Conservation (phyloP, 2,888 invertebrate species). For the Autographa pulchrina region DNA sequence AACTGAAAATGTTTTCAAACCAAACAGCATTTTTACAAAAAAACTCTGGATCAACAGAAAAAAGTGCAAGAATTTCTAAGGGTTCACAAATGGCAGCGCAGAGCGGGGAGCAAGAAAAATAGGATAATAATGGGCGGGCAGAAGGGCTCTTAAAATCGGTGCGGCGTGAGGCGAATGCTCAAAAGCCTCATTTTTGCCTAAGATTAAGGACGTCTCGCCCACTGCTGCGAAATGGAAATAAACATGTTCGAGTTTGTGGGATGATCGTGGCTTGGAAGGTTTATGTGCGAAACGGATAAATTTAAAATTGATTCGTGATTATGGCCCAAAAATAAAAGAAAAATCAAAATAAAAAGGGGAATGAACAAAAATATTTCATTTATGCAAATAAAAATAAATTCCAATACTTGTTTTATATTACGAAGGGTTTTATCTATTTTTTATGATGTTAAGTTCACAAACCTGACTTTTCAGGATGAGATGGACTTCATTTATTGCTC, state of each 20-base stretch:
- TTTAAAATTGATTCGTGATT: background rate
- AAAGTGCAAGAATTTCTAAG: constrained; percentile 47
- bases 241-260: constrained; percentile 50
- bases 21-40: constrained; percentile 37
- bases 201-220: constrained; percentile 38
- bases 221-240: constrained; percentile 38
- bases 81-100: constrained; percentile 58
- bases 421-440: too few species aligned
- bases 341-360: too few species aligned
- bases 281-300: background rate
- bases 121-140: constrained; percentile 73
- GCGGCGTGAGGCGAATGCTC: constrained; percentile 72
- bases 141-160: constrained; percentile 74
- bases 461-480: too few species aligned
- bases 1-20: constrained; percentile 19
- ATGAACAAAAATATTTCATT: too few species aligned
- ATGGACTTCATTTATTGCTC: too few species aligned
- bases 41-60: constrained; percentile 31
- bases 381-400: too few species aligned
- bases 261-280: constrained; percentile 30
- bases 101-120: constrained; percentile 70
- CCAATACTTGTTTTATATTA: too few species aligned
- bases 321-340: too few species aligned
- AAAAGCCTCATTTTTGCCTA: constrained; percentile 64
- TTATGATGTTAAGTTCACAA: too few species aligned